Evolutionary conservation across 2,113 vertebrate species (phyloP).

Genomic region (Heptranchias perlo): DNA sequence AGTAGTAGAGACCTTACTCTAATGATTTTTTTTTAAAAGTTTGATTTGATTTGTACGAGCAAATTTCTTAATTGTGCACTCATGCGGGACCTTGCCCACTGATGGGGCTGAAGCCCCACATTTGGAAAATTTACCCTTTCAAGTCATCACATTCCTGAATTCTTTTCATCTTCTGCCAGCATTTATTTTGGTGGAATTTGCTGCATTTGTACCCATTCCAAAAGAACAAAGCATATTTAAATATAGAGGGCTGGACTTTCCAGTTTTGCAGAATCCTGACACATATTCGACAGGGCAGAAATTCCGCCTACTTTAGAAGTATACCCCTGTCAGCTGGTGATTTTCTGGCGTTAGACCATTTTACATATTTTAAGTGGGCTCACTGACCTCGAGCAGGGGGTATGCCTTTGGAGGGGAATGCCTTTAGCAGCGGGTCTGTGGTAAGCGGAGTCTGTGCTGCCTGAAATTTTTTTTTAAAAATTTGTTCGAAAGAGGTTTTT

Average conservation of each 20-base stretch:
- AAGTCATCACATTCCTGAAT: background rate
- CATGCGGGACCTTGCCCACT: background rate
- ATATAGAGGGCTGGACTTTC: background rate
- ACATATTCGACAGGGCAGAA: background rate
- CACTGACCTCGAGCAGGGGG: background rate
- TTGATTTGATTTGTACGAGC: background rate
- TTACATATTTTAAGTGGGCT: background rate
- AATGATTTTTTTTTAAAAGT: background rate
- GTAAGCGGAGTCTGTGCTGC: background rate
- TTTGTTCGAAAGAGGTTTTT: no score
- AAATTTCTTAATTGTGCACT: background rate
- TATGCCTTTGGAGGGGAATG: no score
- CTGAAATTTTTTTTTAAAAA: background rate
- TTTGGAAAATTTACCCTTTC: background rate
- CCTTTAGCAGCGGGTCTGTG: background rate
- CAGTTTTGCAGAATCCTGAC: background rate
- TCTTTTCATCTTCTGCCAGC: background rate
- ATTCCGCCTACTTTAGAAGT: background rate
- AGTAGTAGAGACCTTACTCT: background rate
- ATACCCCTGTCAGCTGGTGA: background rate
- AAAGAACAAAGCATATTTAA: background rate
- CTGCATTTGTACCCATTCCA: background rate
- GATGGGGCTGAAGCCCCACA: background rate
- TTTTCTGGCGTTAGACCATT: background rate
- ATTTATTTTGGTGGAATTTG: background rate